Evolutionary conservation across 2,797 vertebrate species (phyloP), one percentile per base, ranked within the genome.

Genomic region (Phoeniculus purpureus): DNA sequence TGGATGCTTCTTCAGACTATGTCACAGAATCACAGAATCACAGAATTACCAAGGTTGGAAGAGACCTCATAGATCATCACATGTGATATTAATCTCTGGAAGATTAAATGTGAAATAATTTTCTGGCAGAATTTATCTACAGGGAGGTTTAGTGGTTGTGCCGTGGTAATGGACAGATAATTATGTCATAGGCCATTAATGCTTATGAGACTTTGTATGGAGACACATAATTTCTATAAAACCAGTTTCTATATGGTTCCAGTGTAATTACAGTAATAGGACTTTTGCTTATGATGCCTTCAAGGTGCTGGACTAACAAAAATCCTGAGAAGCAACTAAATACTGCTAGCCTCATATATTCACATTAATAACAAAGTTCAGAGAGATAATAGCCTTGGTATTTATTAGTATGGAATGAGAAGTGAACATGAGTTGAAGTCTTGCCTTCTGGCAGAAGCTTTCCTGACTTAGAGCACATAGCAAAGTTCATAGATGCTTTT

Each of bases 31-130:
- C n/a, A n/a, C n/a, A n/a, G n/a, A n/a, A n/a, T n/a, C n/a, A n/a
- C n/a, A n/a, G n/a, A n/a, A n/a, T n/a, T n/a, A n/a, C n/a, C n/a
- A n/a, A n/a, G n/a, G n/a, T n/a, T n/a, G n/a, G n/a, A n/a, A n/a
- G n/a, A n/a, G n/a, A n/a, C n/a, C n/a, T n/a, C n/a, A n/a, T n/a
- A n/a, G n/a, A n/a, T n/a, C n/a, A n/a, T n/a, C n/a, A 76, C 4
- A 1, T 1, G 0, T 79, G 60, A 95, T 85, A 73, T 64, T 19
- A 87, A 84, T 75, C 25, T 78, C 23, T 37, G 77, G 6, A 34
- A 48, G 54, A n/a, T 20, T 82, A 82, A 82, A 72, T 75, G 20
- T 81, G 75, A 95, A 94, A 75, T 75, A 50, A 59, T 86, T 78
- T 65, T 79, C 32, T 85, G 78, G 31, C n/a, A 45, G 48, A 94